Conservation (phyloP, 2,888 invertebrate genomes). For the Pristionchus arcanus region DNA sequence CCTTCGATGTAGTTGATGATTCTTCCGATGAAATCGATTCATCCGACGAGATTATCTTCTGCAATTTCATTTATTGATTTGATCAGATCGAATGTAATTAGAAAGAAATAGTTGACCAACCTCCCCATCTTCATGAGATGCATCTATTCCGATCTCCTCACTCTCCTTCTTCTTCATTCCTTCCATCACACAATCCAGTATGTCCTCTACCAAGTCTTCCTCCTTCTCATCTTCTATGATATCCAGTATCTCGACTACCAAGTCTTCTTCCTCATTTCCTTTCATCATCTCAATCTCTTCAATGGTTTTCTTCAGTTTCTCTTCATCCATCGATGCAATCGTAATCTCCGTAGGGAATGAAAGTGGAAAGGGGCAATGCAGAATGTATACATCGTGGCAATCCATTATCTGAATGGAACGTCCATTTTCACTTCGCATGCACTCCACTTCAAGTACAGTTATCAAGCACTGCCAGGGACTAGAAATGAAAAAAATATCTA, state of each 20-base stretch:
- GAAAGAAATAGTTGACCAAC: neutral
- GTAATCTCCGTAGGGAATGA: conserved; percentile 10
- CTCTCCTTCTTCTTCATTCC: neutral
- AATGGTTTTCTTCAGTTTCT: neutral
- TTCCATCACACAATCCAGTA: neutral
- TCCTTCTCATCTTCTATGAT: neutral
- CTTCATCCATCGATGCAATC: neutral
- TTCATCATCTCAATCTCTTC: conserved; percentile 22
- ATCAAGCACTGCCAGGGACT: no score
- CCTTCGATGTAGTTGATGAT: neutral
- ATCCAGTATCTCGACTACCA: neutral
- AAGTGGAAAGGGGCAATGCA: neutral
- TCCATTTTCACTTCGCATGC: neutral
- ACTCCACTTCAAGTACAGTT: no score
- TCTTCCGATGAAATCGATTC: no score
- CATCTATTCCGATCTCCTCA: neutral
- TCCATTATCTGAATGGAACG: neutral
- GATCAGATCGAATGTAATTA: neutral
- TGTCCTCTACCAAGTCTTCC: neutral
- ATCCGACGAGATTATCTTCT: neutral
- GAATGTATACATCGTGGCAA: neutral
- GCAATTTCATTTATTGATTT: neutral
- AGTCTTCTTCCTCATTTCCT: neutral
- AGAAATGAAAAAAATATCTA: no score
- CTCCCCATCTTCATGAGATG: neutral